phyloP scores from a whole-genome alignment of 2,888 invertebrate species.

The Phania funesta region DNA sequence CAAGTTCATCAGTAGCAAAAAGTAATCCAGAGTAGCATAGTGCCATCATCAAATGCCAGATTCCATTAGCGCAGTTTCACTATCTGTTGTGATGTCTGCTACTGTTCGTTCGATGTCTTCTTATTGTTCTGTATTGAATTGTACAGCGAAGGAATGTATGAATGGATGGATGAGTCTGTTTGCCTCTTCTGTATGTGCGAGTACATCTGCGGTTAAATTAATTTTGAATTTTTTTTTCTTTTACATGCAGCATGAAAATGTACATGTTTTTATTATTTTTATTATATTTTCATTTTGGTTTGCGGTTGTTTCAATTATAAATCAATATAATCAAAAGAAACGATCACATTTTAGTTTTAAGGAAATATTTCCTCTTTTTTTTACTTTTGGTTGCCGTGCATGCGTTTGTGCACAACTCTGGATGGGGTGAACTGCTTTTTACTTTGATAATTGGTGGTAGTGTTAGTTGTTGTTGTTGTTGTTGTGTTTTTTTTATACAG shows the following conservation, averaged over 20 bases:
- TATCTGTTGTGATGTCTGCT: constrained; percentile 47
- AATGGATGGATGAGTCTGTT: constrained; percentile 29
- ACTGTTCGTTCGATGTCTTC: constrained; percentile 32
- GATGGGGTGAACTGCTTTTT: constrained; percentile 51
- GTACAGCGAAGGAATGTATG: constrained; percentile 25
- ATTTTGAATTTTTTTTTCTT: background rate
- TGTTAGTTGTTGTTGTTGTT: constrained; percentile 8
- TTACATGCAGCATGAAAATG: constrained; percentile 30
- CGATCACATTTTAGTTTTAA: constrained; percentile 64
- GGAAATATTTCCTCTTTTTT: constrained; percentile 58
- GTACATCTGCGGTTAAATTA: constrained; percentile 64
- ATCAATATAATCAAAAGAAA: constrained; percentile 67
- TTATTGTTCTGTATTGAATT: constrained; percentile 28
- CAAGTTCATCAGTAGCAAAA: constrained; percentile 51
- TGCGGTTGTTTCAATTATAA: constrained; percentile 66
- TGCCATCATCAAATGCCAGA: constrained; percentile 53
- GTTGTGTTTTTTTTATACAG: constrained; percentile 2
- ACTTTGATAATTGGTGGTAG: constrained; percentile 40
- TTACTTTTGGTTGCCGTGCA: constrained; percentile 22
- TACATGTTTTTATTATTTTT: constrained; percentile 54
- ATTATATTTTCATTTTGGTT: constrained; percentile 35
- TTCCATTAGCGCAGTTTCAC: constrained; percentile 50
- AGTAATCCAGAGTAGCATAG: constrained; percentile 37
- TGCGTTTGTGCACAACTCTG: constrained; percentile 33
- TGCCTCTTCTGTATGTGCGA: background rate